Evolutionary conservation across 2,113 vertebrate genomes (phyloP), one percentile per base, ranked within the genome.

Genomic region (Heliornis fulica): DNA sequence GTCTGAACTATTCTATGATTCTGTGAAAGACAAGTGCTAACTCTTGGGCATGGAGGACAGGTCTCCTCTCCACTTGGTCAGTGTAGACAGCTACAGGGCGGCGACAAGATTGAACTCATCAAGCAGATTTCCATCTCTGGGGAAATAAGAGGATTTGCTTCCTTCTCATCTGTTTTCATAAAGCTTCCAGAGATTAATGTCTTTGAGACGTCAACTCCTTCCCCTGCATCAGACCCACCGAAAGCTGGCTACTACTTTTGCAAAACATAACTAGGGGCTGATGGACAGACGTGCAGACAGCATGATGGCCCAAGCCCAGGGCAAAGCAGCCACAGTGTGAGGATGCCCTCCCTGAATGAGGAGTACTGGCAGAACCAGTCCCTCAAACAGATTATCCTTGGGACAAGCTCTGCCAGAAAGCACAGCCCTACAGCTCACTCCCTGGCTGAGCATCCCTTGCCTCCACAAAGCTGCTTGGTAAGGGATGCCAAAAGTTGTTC

Each of bases 331-430:
- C 0, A 0, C 53, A 28, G 2, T 4, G 9, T 48, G 23, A 96
- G 23, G 57, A 79, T 83, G 66, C 11, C 16, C 26, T 43, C 32
- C 51, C 34, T 46, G 64, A 89, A 83, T 46, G 72, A 93, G 8
- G 76, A 87, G 65, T 41, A 28, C 34, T 92, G 80, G 32, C 89
- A 95, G 50, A 86, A 51, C 22, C 64, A 25, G 18, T 45, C 32
- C 16, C 38, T 83, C 38, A 83, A 69, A 90, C 69, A 77, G 76
- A 86, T 15, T 72, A 68, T 68, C 60, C 68, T 21, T 56, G 54
- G 65, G 76, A 94, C 31, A 53, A 60, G 41, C 53, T 72, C 51
- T 95, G 71, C 92, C 91, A 94, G 79, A 80, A 92, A 86, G 53
- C 64, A 50, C 11, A 91, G 80, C 60, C 65, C 69, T 78, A 11